phyloP scores from a whole-genome alignment of 2,113 vertebrate species.

The Cryptotis parvus region DNA sequence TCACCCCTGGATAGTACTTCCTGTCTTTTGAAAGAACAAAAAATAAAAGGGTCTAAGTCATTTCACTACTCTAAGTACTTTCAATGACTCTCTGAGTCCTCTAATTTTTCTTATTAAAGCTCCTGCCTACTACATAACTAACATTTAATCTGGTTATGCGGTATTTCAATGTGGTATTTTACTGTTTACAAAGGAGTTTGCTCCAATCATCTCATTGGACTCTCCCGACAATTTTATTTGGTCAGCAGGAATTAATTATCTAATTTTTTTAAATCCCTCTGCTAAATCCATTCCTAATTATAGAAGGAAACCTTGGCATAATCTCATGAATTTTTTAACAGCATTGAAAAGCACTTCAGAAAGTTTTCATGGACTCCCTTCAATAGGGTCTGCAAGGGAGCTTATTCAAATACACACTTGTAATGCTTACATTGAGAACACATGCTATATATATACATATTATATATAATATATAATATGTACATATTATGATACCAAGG shows the following conservation, averaged over 20 bases:
- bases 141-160: not conserved
- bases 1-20: not conserved
- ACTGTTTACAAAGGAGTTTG: not conserved
- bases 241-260: constrained; percentile 28
- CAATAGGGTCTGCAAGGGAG: not conserved
- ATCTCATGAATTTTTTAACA: constrained; percentile 37
- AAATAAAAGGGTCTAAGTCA: not conserved
- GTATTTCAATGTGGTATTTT: constrained; percentile 5
- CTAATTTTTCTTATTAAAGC: not conserved
- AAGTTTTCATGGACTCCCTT: not conserved
- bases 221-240: not conserved
- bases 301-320: constrained; percentile 39
- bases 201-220: not conserved
- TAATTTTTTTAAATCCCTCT: constrained; percentile 11
- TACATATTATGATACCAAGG: too few relatives aligned
- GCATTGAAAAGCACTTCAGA: constrained; percentile 10
- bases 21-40: constrained; percentile 21
- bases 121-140: not conserved
- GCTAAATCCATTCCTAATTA: not conserved
- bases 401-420: not conserved
- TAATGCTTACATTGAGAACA: not conserved
- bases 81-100: not conserved
- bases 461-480: too few relatives aligned
- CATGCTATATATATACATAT: not conserved
- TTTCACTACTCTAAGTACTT: not conserved